Percentiles rank a stretch among this genome's conserved stretches.
Evolutionary conservation across 2,113 vertebrate species (phyloP).

Genomic region (Gavia stellata): DNA sequence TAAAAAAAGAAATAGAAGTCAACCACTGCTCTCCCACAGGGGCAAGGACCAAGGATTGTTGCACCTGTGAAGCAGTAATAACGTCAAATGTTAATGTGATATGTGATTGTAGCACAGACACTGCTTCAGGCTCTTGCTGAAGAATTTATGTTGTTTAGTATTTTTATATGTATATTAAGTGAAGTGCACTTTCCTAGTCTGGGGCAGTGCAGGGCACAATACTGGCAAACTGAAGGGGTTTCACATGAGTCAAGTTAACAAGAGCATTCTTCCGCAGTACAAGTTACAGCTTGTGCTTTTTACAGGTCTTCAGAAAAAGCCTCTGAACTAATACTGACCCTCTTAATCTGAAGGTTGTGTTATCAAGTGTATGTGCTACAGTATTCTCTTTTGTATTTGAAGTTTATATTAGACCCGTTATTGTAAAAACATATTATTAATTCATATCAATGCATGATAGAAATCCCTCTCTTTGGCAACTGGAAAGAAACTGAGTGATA

Average conservation of each 20-base stretch:
- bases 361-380: not conserved
- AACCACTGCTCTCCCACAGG: constrained; percentile 62
- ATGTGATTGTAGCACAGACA: constrained; percentile 43
- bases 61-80: constrained; percentile 55
- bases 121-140: constrained; percentile 36
- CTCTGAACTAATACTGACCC: not conserved
- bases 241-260: not conserved
- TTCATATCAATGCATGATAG: not conserved
- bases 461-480: not conserved
- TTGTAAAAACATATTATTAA: not conserved
- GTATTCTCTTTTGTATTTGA: not conserved
- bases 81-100: constrained; percentile 62
- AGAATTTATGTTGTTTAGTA: constrained; percentile 63
- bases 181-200: constrained; percentile 56
- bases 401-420: not conserved
- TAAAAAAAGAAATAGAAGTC: constrained; percentile 69
- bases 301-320: not conserved
- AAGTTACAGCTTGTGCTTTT: not conserved
- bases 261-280: not conserved
- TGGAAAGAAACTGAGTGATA: not conserved
- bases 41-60: constrained; percentile 62
- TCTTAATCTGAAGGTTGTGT: not conserved
- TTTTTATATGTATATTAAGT: constrained; percentile 66
- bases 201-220: constrained; percentile 48
- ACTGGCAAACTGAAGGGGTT: constrained; percentile 47